Base-by-base conservation (phyloP, 2,888 invertebrate genomes). In the Tineola bisselliella region DNA sequence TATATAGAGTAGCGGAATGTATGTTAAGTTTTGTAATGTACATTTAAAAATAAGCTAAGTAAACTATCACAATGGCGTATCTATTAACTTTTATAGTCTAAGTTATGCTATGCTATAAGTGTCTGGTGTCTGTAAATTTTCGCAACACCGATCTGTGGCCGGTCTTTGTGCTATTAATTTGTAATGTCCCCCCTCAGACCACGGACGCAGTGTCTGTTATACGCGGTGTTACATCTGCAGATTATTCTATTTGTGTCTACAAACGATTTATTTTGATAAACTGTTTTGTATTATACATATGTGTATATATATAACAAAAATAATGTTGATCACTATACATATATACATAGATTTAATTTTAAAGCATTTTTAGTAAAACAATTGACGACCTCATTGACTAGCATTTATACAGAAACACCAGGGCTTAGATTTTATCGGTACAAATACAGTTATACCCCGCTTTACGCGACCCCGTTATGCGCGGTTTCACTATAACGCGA, bases 121-220 rank as follows among this genome's bases (percentile, higher is more conserved):
- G 48, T 17, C 48, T 81, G 79, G 81, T 79, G 81, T 78, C 79
- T 78, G 72, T 84, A 84, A 86, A 86, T 86, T 87, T 87, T 86
- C 83, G 80, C 74, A 76, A 77, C 71, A 75, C 5, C 84, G 83
- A 84, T 84, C 84, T 83, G 83, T 72, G 83, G 83, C 72, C 79
- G 84, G 84, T 86, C 86, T 87, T 86, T 84, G 84, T 82, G 79
- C 84, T 84, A 86, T 87, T 86, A 86, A 87, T 87, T 86, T 84
- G 86, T 87, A 84, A 87, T 87, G 84, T 77, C 79, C 77, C 80
- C 82, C 81, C 70, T 33, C 59, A 18, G 30, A 56, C 56, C 18
- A 30, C 56, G 58, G 58, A 31, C 33, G 31, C 58, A 33, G 15
- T 58, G 58, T 12, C 33, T 12, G 58, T 33, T 58, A 11, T 58